A percentile compares a stretch with the other conserved stretches of the same genome.
Conservation (phyloP, 2,888 invertebrate species). For the Lasioglossum marginatum region DNA sequence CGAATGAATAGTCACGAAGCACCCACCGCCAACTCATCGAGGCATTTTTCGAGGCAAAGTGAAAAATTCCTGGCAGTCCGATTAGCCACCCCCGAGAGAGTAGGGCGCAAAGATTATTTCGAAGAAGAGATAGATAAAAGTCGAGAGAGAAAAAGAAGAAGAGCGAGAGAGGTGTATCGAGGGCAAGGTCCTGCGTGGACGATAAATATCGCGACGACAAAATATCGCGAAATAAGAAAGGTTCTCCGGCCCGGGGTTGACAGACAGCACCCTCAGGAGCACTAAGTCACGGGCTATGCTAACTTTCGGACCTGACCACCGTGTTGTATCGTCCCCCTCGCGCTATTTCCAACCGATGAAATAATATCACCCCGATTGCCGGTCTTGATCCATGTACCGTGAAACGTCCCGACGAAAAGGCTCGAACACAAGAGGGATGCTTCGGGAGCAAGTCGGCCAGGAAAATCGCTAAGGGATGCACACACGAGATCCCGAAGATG, state of each 20-base stretch:
- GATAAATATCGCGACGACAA: conserved; percentile 83
- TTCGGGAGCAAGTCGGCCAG: conserved; percentile 33
- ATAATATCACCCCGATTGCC: conserved; percentile 79
- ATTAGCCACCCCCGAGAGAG: conserved; percentile 21
- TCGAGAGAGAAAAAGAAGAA: neutral
- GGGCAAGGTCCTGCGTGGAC: conserved; percentile 71
- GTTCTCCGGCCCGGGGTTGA: conserved; percentile 73
- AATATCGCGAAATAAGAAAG: conserved; percentile 82
- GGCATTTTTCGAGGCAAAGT: neutral
- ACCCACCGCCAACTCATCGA: neutral
- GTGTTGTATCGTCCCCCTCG: conserved; percentile 19
- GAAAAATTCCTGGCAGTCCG: conserved; percentile 18
- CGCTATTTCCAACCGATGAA: conserved; percentile 77
- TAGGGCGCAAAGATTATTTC: conserved; percentile 36
- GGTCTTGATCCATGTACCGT: conserved; percentile 67
- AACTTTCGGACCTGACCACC: conserved; percentile 72
- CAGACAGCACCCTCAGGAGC: conserved; percentile 83
- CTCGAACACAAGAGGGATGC: conserved; percentile 39
- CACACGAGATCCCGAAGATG: conserved; percentile 2
- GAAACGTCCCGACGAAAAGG: conserved; percentile 56
- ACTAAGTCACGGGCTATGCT: conserved; percentile 84
- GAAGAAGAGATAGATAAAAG: neutral
- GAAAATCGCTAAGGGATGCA: conserved; percentile 46
- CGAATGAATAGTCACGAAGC: neutral
- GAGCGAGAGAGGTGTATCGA: neutral